Conservation (phyloP, 2,113 vertebrate species). For the Phalacrocorax aristotelis region DNA sequence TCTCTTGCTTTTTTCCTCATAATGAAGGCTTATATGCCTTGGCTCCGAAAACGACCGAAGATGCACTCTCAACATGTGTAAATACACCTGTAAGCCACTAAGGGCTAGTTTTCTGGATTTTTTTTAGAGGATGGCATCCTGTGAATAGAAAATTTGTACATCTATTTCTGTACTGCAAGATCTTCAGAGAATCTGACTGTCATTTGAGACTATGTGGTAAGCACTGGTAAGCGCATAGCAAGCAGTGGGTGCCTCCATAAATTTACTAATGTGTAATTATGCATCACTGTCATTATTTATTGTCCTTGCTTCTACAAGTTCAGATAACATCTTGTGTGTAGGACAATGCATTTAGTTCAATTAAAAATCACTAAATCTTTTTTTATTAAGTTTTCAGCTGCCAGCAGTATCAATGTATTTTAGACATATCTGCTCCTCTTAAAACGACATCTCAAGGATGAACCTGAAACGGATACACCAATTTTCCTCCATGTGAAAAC, state of each 20-base stretch:
- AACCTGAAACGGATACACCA: neutral
- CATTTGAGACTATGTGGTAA: neutral
- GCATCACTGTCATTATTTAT: neutral
- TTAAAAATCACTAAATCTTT: neutral
- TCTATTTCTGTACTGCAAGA: neutral
- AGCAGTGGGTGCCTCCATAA: neutral
- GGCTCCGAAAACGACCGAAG: neutral
- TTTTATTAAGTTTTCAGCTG: conserved; percentile 27
- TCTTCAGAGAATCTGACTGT: neutral
- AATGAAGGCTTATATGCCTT: neutral
- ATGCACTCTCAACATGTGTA: neutral
- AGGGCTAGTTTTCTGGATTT: neutral
- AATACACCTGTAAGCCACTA: neutral
- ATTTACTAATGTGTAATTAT: neutral
- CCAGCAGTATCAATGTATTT: neutral
- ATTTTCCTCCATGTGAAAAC: neutral
- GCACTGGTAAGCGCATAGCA: neutral
- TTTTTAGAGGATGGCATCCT: neutral
- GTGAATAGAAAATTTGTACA: neutral
- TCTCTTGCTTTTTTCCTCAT: neutral
- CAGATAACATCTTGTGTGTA: neutral
- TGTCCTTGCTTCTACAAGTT: neutral
- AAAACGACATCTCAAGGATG: neutral
- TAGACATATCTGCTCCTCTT: neutral
- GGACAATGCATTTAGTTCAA: conserved; percentile 14